Evolutionary conservation across 2,797 vertebrate genomes (phyloP).

Genomic region (Agapornis canus): DNA sequence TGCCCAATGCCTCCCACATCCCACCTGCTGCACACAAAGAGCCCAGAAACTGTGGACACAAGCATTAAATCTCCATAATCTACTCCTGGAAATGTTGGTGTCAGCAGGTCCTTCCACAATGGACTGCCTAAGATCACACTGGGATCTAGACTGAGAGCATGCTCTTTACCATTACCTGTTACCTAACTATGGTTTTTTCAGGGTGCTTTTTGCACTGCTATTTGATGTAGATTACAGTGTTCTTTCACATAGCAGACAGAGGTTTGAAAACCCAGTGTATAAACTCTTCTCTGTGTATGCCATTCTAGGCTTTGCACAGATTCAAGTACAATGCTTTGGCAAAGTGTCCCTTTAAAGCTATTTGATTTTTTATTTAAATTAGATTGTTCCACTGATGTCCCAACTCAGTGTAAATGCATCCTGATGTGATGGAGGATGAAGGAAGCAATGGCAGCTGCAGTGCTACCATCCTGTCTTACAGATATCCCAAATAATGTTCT

Average conservation of each 20-base stretch:
- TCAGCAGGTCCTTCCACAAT: neutral
- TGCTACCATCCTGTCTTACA: neutral
- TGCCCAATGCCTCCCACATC: neutral
- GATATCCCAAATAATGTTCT: neutral
- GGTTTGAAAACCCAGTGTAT: neutral
- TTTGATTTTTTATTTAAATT: neutral
- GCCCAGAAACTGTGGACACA: neutral
- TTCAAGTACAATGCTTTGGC: neutral
- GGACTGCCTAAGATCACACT: neutral
- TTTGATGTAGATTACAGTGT: neutral
- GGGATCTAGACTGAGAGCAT: neutral
- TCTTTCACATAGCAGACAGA: neutral
- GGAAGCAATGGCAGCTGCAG: neutral
- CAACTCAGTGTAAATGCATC: fast-evolving
- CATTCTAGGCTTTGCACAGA: neutral
- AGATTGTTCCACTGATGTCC: neutral
- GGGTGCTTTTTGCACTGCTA: neutral
- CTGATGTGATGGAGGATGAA: neutral
- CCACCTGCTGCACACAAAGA: neutral
- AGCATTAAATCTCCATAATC: neutral
- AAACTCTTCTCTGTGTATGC: neutral
- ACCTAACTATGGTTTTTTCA: neutral
- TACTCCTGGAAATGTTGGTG: neutral
- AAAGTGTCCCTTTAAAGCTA: neutral
- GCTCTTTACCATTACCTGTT: neutral